These are phyloP conservation scores for Drosophila niveifrons DNA, from an alignment of 2,888 invertebrate genomes.

Conservation along the genomic window DNA sequence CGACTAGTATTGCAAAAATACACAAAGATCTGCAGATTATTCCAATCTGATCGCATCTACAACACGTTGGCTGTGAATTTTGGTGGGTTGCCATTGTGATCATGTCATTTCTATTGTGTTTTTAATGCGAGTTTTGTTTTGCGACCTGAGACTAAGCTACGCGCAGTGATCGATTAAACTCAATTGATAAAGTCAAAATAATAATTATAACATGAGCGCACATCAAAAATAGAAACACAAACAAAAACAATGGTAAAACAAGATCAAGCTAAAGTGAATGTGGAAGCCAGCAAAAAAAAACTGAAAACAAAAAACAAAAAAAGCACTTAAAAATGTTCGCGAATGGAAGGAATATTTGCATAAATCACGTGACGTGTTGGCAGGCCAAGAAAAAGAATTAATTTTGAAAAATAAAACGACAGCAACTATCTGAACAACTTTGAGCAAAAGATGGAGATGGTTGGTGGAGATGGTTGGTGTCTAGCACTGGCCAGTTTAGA, in stretches of 20 bases:
- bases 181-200: constrained; percentile 49
- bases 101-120: not conserved
- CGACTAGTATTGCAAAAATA: constrained; percentile 10
- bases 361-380: constrained; percentile 69
- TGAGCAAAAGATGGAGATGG: constrained; percentile 30
- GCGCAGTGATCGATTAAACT: constrained; percentile 61
- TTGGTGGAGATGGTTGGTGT: constrained; percentile 36
- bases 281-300: constrained; percentile 20
- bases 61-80: constrained; percentile 38
- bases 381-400: constrained; percentile 43
- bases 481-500: constrained; percentile 54
- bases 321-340: constrained; percentile 17
- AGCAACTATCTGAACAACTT: constrained; percentile 25
- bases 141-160: constrained; percentile 43
- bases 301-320: too few relatives aligned
- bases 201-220: constrained; percentile 10
- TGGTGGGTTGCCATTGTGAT: constrained; percentile 36
- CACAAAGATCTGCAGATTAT: constrained; percentile 17
- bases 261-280: constrained; percentile 43
- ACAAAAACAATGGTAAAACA: constrained; percentile 29
- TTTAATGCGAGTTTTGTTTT: constrained; percentile 8
- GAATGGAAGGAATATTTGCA: constrained; percentile 58
- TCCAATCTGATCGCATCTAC: constrained; percentile 35
- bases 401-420: constrained; percentile 51
- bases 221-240: constrained; percentile 5